These are phyloP conservation scores for Brachyhypopomus gauderio DNA, from an alignment of 2,113 vertebrate species.

Conservation along the genomic window DNA sequence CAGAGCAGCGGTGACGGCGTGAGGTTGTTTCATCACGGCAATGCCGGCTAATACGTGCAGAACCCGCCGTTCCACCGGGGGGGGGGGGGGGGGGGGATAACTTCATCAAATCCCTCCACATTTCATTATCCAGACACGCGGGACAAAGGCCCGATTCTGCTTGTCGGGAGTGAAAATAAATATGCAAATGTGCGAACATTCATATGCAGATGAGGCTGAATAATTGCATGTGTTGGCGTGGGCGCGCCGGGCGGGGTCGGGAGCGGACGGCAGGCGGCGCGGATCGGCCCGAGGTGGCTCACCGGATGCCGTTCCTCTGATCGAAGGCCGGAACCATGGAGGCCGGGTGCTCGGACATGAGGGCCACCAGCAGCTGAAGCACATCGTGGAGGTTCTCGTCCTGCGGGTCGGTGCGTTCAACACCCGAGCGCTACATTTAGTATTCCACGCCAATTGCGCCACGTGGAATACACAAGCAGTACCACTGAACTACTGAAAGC, in stretches of 20 bases:
- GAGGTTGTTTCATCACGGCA: constrained; percentile 40
- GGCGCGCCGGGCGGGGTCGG: neutral
- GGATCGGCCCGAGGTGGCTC: constrained; percentile 58
- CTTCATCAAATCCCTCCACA: constrained; percentile 53
- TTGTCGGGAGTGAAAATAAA: constrained; percentile 59
- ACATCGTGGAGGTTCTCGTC: constrained; percentile 98
- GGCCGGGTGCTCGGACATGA: constrained; percentile 96
- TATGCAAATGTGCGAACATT: constrained; percentile 52
- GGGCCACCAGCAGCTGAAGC: constrained; percentile 92
- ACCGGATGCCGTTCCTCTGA: constrained; percentile 97
- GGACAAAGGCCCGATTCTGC: constrained; percentile 45
- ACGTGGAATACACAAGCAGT: neutral
- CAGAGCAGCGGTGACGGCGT: neutral
- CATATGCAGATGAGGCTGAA: constrained; percentile 50
- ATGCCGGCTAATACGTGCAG: constrained; percentile 19
- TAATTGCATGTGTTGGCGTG: constrained; percentile 60
- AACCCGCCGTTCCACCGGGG: constrained; percentile 41
- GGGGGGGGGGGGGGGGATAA: too few relatives aligned
- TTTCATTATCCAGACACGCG: constrained; percentile 56
- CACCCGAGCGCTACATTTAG: too few relatives aligned
- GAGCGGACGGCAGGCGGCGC: neutral
- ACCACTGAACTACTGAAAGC: too few relatives aligned
- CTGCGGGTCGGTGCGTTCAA: constrained; percentile 63
- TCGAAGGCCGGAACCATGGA: constrained; percentile 99
- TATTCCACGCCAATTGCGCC: neutral